Base-by-base conservation (phyloP, 2,797 vertebrate genomes). In the Tauraco hartlaubi region DNA sequence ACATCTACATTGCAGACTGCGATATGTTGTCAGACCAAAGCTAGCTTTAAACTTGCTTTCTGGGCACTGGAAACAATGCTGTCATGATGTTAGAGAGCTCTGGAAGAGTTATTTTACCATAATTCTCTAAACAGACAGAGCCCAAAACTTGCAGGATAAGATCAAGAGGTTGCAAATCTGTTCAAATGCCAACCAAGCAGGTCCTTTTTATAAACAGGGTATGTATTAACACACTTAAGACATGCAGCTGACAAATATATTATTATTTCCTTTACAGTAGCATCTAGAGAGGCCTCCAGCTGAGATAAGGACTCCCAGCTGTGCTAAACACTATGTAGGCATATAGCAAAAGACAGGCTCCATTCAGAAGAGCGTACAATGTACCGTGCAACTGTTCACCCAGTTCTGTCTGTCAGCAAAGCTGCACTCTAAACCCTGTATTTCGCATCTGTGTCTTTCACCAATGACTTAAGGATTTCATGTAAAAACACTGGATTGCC, bases 301-400 rank as follows among this genome's bases (percentile, higher is more conserved):
- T 94, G 88, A 82, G 73, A 79, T 82, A 85, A 96, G 92, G 66
- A 68, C 68, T 92, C 49, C 85, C 94, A 96, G 95, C 91, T 95
- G 92, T 58, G 81, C 84, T 93, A 89, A 96, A 77, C 61, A 91
- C 64, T 85, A 56, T 63, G 41, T 29, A 89, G 78, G 46, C 84
- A 95, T 4, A 74, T 8, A 89, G 81, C 8, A 90, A 90, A 83
- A 93, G 52, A 85, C 58, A 94, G 55, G 35, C 51, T 84, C 48
- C 74, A 29, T 90, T 93, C 83, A 92, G 69, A 93, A 72, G 4
- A 63, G 66, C 55, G 15, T 79, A 78, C 66, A 85, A 85, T 6
- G 26, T 33, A 35, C 51, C 21, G 54, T 84, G 51, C 62, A 68
- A 92, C 51, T 75, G 71, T 33, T 85, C 58, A 15, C 49, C 56